A percentile compares a stretch with the other conserved stretches of the same genome.
Conservation (phyloP, 2,797 vertebrate species). For the Graptemys geographica region DNA sequence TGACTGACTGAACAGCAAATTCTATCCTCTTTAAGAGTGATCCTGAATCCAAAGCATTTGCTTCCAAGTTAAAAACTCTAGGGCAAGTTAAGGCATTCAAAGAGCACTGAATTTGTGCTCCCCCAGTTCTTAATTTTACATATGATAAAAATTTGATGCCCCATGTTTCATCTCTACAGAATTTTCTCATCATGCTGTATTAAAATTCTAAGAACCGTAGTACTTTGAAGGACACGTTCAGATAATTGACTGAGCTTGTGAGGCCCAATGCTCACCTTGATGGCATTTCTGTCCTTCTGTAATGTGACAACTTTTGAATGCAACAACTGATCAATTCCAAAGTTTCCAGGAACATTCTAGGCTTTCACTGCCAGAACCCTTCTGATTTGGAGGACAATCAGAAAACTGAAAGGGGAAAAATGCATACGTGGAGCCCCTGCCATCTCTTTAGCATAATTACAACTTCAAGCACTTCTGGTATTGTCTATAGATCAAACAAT, state of each 20-base stretch:
- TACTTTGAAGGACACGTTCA: not conserved
- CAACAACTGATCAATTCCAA: not conserved
- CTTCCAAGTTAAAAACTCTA: not conserved
- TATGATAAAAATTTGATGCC: not conserved
- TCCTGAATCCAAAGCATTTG: not conserved
- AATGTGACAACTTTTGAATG: not conserved
- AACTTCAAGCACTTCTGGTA: not conserved
- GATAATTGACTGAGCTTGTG: not conserved
- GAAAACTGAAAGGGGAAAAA: not conserved
- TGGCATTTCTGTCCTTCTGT: not conserved
- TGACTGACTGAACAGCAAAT: accelerated
- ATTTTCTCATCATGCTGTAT: not conserved
- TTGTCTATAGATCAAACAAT: not conserved
- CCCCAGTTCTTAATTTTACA: not conserved
- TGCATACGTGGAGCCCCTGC: not conserved
- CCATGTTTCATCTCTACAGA: not conserved
- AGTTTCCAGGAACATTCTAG: not conserved
- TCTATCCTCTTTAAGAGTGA: not conserved
- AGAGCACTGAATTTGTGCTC: not conserved
- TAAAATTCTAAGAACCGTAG: not conserved
- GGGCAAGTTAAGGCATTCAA: accelerated
- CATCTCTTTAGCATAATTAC: not conserved
- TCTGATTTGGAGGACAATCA: no score
- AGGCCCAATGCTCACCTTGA: not conserved
- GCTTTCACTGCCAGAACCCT: not conserved